Percentiles rank a stretch among this genome's conserved stretches.
Conservation (phyloP, 2,888 invertebrate genomes). For the Phyllotreta cruciferae region DNA sequence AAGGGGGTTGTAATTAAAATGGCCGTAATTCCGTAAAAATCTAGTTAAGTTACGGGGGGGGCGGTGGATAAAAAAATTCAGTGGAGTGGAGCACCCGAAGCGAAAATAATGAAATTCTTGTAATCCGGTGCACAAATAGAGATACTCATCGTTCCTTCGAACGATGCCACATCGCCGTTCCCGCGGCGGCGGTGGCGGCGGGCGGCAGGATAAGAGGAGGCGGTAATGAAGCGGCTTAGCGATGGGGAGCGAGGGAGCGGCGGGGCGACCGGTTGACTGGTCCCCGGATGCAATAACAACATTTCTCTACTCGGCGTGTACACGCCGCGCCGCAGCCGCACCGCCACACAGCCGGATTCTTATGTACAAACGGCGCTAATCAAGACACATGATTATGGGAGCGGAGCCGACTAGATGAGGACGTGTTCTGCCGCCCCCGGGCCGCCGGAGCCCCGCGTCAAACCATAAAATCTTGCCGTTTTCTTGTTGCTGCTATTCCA, state of each 20-base stretch:
- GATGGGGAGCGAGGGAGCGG: slow-evolving; percentile 32
- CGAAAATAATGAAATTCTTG: slow-evolving; percentile 40
- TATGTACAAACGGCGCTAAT: slow-evolving; percentile 61
- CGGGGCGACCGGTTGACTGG: slow-evolving; percentile 29
- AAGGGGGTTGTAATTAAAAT: slow-evolving; percentile 1
- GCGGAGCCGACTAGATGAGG: slow-evolving; percentile 52
- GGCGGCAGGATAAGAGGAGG: slow-evolving; percentile 31
- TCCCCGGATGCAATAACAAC: slow-evolving; percentile 52
- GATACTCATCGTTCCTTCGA: slow-evolving; percentile 45
- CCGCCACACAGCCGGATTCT: slow-evolving; percentile 48
- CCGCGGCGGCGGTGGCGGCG: slow-evolving; percentile 32
- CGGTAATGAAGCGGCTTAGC: slow-evolving; percentile 41
- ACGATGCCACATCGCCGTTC: slow-evolving; percentile 34
- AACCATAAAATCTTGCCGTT: slow-evolving; percentile 50
- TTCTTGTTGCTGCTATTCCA: slow-evolving; percentile 25
- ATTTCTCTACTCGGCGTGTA: slow-evolving; percentile 43
- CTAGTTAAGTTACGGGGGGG: too few relatives aligned
- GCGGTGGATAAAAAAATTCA: slow-evolving; percentile 19
- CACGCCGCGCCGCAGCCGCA: slow-evolving; percentile 21
- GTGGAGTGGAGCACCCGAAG: slow-evolving; percentile 21
- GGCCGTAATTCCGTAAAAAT: background rate
- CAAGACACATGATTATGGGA: slow-evolving; percentile 62
- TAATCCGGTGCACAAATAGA: slow-evolving; percentile 45
- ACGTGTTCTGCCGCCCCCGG: slow-evolving; percentile 51
- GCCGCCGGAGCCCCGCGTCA: slow-evolving; percentile 43